phyloP scores from a whole-genome alignment of 2,797 vertebrate genomes.

The Vespertilio murinus region DNA sequence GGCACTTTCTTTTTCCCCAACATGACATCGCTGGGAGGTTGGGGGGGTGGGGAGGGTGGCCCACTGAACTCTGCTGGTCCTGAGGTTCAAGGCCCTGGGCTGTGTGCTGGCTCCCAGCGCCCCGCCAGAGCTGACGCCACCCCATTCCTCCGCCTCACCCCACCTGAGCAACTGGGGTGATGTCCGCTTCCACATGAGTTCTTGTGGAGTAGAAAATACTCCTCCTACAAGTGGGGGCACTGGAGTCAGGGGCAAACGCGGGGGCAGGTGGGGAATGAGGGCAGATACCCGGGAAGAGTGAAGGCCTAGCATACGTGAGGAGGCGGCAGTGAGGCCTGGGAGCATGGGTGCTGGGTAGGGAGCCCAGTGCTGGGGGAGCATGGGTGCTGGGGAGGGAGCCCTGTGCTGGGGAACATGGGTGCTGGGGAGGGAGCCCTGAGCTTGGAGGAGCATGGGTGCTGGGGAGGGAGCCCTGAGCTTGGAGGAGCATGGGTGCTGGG shows the following conservation, averaged over 20 bases:
- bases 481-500: too few species aligned
- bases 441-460: background rate
- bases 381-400: background rate
- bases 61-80: too few species aligned
- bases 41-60: too few species aligned
- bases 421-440: background rate
- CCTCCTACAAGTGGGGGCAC: accelerated
- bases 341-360: accelerated
- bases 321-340: background rate
- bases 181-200: background rate
- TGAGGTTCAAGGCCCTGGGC: too few species aligned
- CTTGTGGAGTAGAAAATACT: background rate
- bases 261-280: accelerated
- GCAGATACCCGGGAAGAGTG: too few species aligned
- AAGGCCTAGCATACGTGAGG: accelerated
- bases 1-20: too few species aligned
- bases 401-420: accelerated
- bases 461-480: background rate
- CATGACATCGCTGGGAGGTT: too few species aligned
- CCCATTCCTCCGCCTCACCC: too few species aligned
- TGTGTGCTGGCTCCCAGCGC: too few species aligned
- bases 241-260: accelerated
- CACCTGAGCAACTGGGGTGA: background rate
- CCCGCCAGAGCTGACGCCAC: too few species aligned
- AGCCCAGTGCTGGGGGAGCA: accelerated